Base-by-base conservation (phyloP, 2,113 vertebrate genomes). In the Lota lota region DNA sequence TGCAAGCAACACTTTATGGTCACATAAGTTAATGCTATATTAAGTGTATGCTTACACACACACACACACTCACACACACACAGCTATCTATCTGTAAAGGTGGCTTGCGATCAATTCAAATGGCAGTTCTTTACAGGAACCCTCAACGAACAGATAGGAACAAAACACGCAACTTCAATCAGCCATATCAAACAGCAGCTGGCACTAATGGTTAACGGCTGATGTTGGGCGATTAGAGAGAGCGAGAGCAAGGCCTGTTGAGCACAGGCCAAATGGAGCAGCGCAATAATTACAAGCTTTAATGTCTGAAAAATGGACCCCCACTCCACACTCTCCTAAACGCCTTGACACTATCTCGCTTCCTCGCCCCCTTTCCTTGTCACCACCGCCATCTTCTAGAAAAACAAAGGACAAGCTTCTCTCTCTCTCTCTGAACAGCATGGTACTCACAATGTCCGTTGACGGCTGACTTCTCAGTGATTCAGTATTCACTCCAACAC, bases 231-330 rank as follows among this genome's bases (percentile, higher is more conserved):
- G 40, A 10, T 67, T 14, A 22, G 40, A 75, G 67, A 75, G 66
- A 66, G 63, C 57, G 57, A 17, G 56, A 70, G 53, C 19, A 22
- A 67, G 68, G 20, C 50, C 50, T n/a, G 19, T 77, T 60, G 56
- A 68, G 66, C 20, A 2, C 2, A 57, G 21, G 59, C 36, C 53
- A 79, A 65, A 72, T 12, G 57, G 71, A 66, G 47, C 59, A 53
- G 69, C 24, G 75, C 20, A 61, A 80, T 68, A 75, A 75, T 70
- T 59, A 72, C 53, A 66, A 36, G 22, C 67, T 81, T 75, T 76
- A 68, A 79, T 58, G 47, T 57, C 57, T 64, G 24, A 68, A 68
- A 70, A 61, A 61, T 59, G 57, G 47, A 22, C 22, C 16, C 33
- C 22, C 22, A 22, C 10, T 22, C 20, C 22, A 2, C 59, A 61